Conservation (phyloP, 2,797 vertebrate genomes). For the Crypturellus tataupa region DNA sequence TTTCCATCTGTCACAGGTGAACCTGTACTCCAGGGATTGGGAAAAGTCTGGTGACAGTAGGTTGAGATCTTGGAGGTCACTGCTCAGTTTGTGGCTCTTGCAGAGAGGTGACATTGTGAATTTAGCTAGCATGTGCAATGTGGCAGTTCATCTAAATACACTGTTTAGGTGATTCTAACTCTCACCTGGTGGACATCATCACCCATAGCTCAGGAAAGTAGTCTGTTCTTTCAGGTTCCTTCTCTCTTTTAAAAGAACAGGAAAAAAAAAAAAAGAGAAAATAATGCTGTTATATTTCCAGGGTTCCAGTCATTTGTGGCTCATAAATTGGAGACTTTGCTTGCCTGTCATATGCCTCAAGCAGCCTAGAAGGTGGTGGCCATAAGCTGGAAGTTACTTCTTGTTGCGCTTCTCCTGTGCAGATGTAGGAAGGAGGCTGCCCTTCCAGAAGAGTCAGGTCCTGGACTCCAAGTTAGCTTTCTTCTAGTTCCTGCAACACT, state of each 20-base stretch:
- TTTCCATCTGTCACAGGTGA: background rate
- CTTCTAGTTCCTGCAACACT: background rate
- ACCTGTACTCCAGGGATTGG: background rate
- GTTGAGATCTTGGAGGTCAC: background rate
- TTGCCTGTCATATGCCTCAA: background rate
- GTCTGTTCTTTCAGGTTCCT: background rate
- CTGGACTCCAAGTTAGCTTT: accelerated
- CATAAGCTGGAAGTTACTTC: background rate
- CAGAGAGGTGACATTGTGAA: background rate
- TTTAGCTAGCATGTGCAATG: background rate
- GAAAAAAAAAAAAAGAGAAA: background rate
- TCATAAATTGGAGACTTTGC: background rate
- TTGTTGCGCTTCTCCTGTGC: background rate
- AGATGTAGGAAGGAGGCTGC: background rate
- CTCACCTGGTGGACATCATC: background rate
- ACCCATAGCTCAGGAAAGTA: background rate
- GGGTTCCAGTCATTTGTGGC: background rate
- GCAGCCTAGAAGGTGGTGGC: background rate
- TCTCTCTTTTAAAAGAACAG: background rate
- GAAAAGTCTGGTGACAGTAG: background rate
- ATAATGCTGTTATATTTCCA: background rate
- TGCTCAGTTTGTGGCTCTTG: background rate
- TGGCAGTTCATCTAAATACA: background rate
- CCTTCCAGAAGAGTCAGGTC: background rate
- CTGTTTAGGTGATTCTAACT: background rate